Percentiles rank a stretch among this genome's conserved stretches.
These are phyloP conservation scores for Xenotilapia longispinis DNA, from an alignment of 2,113 vertebrate species.

Conservation along the genomic window DNA sequence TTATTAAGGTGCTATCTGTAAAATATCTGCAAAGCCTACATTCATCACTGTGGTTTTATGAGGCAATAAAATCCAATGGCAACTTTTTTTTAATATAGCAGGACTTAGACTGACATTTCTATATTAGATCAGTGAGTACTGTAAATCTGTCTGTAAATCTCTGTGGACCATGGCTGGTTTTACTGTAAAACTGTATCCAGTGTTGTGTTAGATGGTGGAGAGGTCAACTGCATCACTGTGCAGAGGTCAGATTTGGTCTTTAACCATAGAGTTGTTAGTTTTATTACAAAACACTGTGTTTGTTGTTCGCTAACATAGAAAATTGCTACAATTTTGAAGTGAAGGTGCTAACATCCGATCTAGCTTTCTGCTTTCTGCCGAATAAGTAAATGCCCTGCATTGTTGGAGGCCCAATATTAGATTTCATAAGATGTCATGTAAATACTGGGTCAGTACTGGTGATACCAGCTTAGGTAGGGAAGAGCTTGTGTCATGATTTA, in stretches of 20 bases:
- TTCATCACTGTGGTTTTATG: constrained; percentile 17
- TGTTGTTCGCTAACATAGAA: not conserved
- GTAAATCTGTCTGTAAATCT: not conserved
- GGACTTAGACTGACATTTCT: not conserved
- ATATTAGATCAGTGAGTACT: not conserved
- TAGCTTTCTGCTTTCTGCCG: not conserved
- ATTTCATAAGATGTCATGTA: not conserved
- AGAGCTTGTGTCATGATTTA: not conserved
- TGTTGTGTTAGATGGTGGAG: not conserved
- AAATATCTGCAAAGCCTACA: not conserved
- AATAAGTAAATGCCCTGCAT: not conserved
- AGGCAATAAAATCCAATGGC: not conserved
- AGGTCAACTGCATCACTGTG: not conserved
- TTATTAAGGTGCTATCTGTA: not conserved
- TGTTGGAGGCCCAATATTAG: not conserved
- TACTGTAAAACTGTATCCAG: not conserved
- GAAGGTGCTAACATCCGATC: not conserved
- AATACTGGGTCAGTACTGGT: not conserved
- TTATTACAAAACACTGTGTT: not conserved
- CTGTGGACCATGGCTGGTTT: not conserved
- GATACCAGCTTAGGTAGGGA: not conserved
- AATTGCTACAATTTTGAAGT: not conserved
- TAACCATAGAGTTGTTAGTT: not conserved
- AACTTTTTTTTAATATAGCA: not conserved
- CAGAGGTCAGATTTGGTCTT: not conserved